Percentiles rank a stretch among this genome's conserved stretches.
Evolutionary conservation across 2,888 invertebrate genomes (phyloP).

Genomic region (Dynastes tityus): DNA sequence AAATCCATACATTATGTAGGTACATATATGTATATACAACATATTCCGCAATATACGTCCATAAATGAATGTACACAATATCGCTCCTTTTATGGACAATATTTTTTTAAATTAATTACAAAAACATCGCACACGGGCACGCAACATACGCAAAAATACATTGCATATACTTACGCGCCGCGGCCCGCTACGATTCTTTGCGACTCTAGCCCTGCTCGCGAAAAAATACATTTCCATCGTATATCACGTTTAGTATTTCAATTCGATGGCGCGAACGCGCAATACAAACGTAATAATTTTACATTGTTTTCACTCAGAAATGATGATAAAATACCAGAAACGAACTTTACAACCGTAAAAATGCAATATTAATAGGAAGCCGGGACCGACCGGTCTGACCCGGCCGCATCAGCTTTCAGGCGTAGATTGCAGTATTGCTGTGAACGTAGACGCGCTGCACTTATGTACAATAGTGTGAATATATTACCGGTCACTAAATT

Average conservation of each 20-base stretch:
- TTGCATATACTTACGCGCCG: background rate
- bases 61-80: constrained; percentile 33
- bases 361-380: constrained; percentile 66
- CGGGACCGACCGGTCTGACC: background rate
- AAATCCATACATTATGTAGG: background rate
- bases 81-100: constrained; percentile 49
- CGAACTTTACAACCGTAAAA: constrained; percentile 65
- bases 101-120: constrained; percentile 51
- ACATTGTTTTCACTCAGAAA: constrained; percentile 67
- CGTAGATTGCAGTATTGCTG: background rate
- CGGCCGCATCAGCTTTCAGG: background rate
- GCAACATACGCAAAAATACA: constrained; percentile 15
- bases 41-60: no score
- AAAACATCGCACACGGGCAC: constrained; percentile 29
- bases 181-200: background rate
- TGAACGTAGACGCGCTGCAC: no score
- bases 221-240: constrained; percentile 52
- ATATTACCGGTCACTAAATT: no score
- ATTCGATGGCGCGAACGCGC: constrained; percentile 63
- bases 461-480: no score
- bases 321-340: constrained; percentile 66
- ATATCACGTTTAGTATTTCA: constrained; percentile 63
- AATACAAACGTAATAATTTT: constrained; percentile 66
- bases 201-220: background rate
- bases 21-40: background rate